Evolutionary conservation across 2,113 vertebrate species (phyloP).

Genomic region (Gallinago jamesoni): DNA sequence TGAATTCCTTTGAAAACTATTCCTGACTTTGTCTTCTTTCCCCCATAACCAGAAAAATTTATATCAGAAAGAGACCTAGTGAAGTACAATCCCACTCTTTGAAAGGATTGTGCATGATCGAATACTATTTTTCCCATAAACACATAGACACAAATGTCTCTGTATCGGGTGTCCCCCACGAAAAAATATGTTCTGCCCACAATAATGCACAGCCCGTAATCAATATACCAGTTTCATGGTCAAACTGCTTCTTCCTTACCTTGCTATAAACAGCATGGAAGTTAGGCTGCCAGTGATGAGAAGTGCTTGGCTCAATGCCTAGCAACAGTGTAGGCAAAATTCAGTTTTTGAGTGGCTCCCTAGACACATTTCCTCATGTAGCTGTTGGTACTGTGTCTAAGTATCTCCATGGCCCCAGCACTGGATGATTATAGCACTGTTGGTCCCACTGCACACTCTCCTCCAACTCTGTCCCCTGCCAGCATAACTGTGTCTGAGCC

Average conservation of each 20-base stretch:
- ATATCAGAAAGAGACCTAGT: background rate
- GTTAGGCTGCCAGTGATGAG: background rate
- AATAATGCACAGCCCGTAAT: background rate
- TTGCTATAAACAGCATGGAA: constrained; percentile 29
- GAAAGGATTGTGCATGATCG: background rate
- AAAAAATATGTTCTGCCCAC: background rate
- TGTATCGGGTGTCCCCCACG: background rate
- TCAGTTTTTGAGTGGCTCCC: constrained; percentile 2
- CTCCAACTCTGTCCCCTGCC: background rate
- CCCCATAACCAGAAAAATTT: background rate
- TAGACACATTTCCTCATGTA: constrained; percentile 13
- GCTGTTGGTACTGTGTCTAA: background rate
- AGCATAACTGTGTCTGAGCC: background rate
- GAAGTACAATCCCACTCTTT: background rate
- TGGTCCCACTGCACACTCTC: background rate
- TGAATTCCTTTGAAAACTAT: background rate
- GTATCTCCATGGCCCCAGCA: background rate
- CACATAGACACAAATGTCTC: background rate
- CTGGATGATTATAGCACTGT: background rate
- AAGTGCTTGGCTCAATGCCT: constrained; percentile 46
- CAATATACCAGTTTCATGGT: background rate
- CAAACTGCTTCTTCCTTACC: background rate
- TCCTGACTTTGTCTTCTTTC: background rate
- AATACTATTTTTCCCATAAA: background rate
- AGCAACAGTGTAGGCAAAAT: constrained; percentile 44